Percentiles rank a stretch among this genome's conserved stretches.
Conservation (phyloP, 2,113 vertebrate genomes). For the Glareola pratincola region DNA sequence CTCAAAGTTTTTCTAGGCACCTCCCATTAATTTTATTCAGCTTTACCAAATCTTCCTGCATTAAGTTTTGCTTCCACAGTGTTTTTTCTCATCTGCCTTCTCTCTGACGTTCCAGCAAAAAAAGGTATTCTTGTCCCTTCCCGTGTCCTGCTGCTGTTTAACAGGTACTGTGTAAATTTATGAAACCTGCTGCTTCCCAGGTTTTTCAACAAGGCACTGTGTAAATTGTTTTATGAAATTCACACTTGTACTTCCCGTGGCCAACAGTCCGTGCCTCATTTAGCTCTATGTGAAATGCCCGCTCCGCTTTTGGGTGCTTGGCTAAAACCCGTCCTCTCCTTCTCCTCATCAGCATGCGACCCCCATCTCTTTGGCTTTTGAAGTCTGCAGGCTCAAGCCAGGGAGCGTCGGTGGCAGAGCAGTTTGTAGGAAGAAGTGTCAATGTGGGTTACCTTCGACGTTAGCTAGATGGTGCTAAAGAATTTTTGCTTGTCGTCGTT, state of each 20-base stretch:
- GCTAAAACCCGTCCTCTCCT: background rate
- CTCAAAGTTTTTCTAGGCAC: background rate
- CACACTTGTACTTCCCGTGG: background rate
- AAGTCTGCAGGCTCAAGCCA: background rate
- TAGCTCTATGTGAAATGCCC: accelerated
- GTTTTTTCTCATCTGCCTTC: background rate
- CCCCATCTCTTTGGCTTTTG: background rate
- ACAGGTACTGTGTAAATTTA: background rate
- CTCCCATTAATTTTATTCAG: background rate
- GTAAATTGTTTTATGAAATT: background rate
- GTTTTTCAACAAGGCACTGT: background rate
- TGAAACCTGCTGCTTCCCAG: background rate
- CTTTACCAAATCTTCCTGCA: background rate
- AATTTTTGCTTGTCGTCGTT: slow-evolving; percentile 31
- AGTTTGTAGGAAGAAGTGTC: background rate
- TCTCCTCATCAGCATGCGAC: background rate
- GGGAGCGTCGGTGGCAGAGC: background rate
- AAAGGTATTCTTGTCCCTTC: background rate
- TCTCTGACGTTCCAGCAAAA: background rate
- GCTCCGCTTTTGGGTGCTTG: accelerated
- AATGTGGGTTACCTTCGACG: background rate
- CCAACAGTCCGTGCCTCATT: too few relatives aligned
- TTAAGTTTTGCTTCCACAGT: slow-evolving; percentile 20
- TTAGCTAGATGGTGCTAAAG: slow-evolving; percentile 70
- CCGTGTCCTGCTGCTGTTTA: background rate